These are phyloP conservation scores for Reinhardtius hippoglossoides DNA, from an alignment of 2,113 vertebrate species.

Conservation along the genomic window DNA sequence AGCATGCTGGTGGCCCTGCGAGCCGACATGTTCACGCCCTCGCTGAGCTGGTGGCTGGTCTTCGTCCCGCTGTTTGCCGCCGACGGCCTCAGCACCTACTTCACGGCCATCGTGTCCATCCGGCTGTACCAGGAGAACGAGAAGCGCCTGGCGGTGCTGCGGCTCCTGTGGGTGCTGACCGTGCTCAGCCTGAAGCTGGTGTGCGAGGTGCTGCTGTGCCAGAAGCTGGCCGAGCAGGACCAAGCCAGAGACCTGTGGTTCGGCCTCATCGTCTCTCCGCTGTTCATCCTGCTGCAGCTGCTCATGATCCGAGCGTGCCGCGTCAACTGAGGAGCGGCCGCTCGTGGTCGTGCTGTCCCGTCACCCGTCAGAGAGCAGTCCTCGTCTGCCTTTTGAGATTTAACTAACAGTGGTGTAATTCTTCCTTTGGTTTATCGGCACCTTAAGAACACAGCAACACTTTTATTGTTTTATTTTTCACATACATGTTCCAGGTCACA, in stretches of 20 bases:
- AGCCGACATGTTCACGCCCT: slow-evolving; percentile 81
- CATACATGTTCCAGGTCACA: background rate
- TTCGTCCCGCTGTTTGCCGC: slow-evolving; percentile 95
- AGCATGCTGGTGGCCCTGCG: slow-evolving; percentile 91
- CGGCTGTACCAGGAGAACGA: slow-evolving; percentile 98
- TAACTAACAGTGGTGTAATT: slow-evolving; percentile 10
- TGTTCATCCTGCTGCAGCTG: slow-evolving; percentile 97
- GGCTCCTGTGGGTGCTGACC: slow-evolving; percentile 97
- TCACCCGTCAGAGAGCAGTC: slow-evolving; percentile 21
- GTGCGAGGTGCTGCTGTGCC: slow-evolving; percentile 96
- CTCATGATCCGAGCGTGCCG: slow-evolving; percentile 97
- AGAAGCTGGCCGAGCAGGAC: slow-evolving; percentile 92
- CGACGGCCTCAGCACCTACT: slow-evolving; percentile 97
- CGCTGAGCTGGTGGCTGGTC: slow-evolving; percentile 93
- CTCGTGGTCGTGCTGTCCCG: background rate
- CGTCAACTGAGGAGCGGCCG: slow-evolving; percentile 86
- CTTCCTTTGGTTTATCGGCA: slow-evolving; percentile 29
- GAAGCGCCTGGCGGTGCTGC: slow-evolving; percentile 93
- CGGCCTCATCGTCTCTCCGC: slow-evolving; percentile 92
- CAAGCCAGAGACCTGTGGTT: slow-evolving; percentile 91
- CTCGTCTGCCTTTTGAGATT: slow-evolving; percentile 48
- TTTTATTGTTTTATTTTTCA: background rate
- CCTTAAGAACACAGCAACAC: background rate
- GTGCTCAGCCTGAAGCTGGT: slow-evolving; percentile 98
- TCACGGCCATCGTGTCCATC: slow-evolving; percentile 97